phyloP scores from a whole-genome alignment of 2,888 invertebrate species.

The Cerastis rubricosa region DNA sequence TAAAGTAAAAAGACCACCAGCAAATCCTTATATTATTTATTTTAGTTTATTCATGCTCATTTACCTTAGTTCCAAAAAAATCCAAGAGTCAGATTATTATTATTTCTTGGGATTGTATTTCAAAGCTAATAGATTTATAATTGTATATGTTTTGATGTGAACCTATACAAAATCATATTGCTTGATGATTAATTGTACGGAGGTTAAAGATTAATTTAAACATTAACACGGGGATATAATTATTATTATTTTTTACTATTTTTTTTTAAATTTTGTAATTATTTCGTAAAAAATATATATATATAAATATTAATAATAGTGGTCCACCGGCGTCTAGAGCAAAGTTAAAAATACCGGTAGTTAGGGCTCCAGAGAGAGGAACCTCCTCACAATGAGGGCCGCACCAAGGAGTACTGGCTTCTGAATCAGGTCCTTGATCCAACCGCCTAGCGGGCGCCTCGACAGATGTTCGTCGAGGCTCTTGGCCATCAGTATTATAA shows the following conservation, averaged over 20 bases:
- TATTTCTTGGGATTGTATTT: conserved; percentile 1
- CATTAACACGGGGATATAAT: background rate
- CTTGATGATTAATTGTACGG: conserved; percentile 24
- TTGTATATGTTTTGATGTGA: background rate
- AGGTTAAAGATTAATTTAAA: conserved; percentile 8
- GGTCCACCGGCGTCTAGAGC: too few species aligned
- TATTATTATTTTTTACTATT: too few species aligned
- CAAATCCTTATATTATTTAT: background rate
- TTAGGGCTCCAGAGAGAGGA: too few species aligned
- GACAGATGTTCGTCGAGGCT: too few species aligned
- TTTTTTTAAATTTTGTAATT: too few species aligned
- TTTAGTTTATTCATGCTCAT: background rate
- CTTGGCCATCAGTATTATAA: background rate
- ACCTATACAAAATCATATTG: conserved; percentile 3
- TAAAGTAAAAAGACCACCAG: background rate
- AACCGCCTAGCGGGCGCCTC: too few species aligned
- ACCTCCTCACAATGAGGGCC: too few species aligned
- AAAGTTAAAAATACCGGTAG: too few species aligned
- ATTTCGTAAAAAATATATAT: too few species aligned
- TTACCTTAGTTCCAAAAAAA: background rate
- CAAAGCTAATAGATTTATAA: conserved; percentile 18
- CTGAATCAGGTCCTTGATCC: too few species aligned
- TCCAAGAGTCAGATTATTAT: background rate
- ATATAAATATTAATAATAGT: too few species aligned
- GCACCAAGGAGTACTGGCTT: too few species aligned